These are phyloP conservation scores for Ligdia adustata DNA, from an alignment of 2,888 invertebrate species.

Conservation along the genomic window DNA sequence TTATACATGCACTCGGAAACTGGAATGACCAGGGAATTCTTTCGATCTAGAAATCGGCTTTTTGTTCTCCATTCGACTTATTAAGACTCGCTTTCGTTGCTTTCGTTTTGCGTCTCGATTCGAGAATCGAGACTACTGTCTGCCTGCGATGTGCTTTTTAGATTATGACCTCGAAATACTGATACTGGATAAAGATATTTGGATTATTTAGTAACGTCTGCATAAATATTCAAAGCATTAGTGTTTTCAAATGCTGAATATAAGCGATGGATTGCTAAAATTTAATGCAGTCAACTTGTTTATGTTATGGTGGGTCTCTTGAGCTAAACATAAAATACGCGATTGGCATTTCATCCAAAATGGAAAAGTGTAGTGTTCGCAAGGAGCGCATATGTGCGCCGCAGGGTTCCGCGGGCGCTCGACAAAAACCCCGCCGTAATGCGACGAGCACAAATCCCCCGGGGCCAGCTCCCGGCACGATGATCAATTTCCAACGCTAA, in stretches of 20 bases:
- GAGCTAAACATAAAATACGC: slow-evolving; percentile 4
- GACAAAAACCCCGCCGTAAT: slow-evolving; percentile 50
- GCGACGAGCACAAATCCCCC: slow-evolving; percentile 63
- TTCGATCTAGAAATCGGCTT: slow-evolving; percentile 44
- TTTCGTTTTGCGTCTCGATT: slow-evolving; percentile 19
- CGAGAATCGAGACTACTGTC: slow-evolving; percentile 5
- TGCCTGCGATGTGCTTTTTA: background rate
- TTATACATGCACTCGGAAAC: slow-evolving; percentile 49
- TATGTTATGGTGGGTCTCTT: background rate
- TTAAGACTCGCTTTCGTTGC: slow-evolving; percentile 40
- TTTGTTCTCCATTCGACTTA: slow-evolving; percentile 38
- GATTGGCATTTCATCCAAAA: slow-evolving; percentile 8
- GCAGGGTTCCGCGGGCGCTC: slow-evolving; percentile 54
- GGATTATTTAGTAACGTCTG: background rate
- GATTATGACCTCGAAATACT: background rate
- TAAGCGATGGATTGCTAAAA: background rate
- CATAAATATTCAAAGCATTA: background rate
- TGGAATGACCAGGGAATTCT: slow-evolving; percentile 50
- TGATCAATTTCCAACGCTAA: slow-evolving; percentile 71
- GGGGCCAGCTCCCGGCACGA: slow-evolving; percentile 52
- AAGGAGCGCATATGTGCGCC: slow-evolving; percentile 55
- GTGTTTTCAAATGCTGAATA: background rate
- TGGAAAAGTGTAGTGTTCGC: slow-evolving; percentile 10
- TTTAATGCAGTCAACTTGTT: background rate
- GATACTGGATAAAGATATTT: background rate